phyloP scores from a whole-genome alignment of 2,888 invertebrate species.

The Mactromeris polynyma region DNA sequence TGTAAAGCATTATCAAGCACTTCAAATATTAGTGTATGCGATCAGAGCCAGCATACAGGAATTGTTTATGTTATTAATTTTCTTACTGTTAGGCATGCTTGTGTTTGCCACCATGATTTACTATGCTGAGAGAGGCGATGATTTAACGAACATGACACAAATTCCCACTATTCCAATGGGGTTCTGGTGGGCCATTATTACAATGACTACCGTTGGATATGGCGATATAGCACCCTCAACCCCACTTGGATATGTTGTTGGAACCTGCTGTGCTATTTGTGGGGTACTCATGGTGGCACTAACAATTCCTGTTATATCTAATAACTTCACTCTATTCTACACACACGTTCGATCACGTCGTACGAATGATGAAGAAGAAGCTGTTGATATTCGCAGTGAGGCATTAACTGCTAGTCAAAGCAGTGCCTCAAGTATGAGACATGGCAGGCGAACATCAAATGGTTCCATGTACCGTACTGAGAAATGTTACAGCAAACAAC shows the following conservation, averaged over 20 bases:
- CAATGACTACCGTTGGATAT: slow-evolving; percentile 87
- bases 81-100: slow-evolving; percentile 86
- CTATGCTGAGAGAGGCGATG: slow-evolving; percentile 86
- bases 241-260: slow-evolving; percentile 84
- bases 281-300: slow-evolving; percentile 86
- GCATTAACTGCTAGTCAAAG: not conserved
- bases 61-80: slow-evolving; percentile 86
- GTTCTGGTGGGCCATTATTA: slow-evolving; percentile 88
- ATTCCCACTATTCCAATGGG: slow-evolving; percentile 87
- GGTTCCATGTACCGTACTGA: not conserved
- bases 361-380: slow-evolving; percentile 7
- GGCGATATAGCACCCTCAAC: slow-evolving; percentile 85
- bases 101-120: slow-evolving; percentile 87
- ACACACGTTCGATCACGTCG: slow-evolving; percentile 83
- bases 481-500: not conserved
- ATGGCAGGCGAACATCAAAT: not conserved
- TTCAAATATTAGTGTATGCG: slow-evolving; percentile 87
- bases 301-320: slow-evolving; percentile 86
- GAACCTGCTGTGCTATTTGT: slow-evolving; percentile 84
- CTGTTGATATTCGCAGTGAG: not conserved
- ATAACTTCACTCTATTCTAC: slow-evolving; percentile 86
- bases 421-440: not conserved
- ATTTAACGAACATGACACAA: slow-evolving; percentile 72
- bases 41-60: slow-evolving; percentile 87
- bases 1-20: slow-evolving; percentile 88